Conservation (phyloP, 2,113 vertebrate genomes). For the Chelonoidis abingdonii region DNA sequence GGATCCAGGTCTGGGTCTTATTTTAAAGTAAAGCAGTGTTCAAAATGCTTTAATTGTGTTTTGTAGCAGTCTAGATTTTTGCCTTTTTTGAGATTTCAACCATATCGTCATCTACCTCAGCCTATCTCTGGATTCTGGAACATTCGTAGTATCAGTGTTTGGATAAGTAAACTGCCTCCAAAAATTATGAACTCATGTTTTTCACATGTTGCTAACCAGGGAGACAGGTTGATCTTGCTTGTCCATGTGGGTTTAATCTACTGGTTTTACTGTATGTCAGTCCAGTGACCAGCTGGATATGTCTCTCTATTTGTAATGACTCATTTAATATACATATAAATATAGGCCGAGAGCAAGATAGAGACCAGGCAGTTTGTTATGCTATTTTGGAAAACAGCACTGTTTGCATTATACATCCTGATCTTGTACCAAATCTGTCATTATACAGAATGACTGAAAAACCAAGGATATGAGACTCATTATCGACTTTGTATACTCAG, state of each 20-base stretch:
- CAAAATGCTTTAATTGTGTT: background rate
- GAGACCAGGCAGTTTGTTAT: background rate
- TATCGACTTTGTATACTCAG: background rate
- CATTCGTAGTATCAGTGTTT: background rate
- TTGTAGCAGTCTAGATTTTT: background rate
- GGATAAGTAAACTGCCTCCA: background rate
- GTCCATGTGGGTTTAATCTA: background rate
- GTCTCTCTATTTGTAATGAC: background rate
- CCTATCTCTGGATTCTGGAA: background rate
- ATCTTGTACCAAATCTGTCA: background rate
- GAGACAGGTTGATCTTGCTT: background rate
- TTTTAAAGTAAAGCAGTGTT: background rate
- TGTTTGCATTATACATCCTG: fast-evolving
- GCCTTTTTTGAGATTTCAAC: background rate
- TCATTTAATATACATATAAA: background rate
- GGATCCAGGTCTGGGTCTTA: background rate
- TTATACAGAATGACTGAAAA: fast-evolving
- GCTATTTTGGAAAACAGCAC: background rate
- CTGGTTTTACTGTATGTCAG: background rate
- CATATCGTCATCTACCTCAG: background rate
- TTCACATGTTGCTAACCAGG: background rate
- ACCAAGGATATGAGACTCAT: background rate
- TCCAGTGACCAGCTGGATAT: background rate
- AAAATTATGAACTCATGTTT: background rate
- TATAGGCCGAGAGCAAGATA: background rate